Evolutionary conservation across 1,140 invertebrate species (phyloP), one percentile per base, ranked within the genome.

Genomic region (Chlorops oryzae): DNA sequence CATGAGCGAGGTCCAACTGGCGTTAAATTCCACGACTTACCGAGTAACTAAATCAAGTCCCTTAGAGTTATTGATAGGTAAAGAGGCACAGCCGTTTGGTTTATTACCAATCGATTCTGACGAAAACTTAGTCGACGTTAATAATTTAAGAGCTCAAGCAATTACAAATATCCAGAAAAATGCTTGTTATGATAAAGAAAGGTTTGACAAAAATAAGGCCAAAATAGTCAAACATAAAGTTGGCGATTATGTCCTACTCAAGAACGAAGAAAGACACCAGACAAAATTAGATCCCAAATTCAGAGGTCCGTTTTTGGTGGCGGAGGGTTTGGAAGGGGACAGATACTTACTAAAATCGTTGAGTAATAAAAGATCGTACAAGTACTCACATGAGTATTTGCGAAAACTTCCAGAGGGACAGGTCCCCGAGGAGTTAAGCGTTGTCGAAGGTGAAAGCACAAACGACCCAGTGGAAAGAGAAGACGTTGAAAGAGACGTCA

Each of bases 251-350:
- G 66, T 67, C 10, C 34, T 69, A 5, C 38, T 69, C 27, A 17
- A 62, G 58, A 69, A 70, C 37, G 54, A 72, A 43, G 57, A n/a
- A 70, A 47, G 62, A 21, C 62, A 69, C 58, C 64, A 69, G 53
- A 62, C 61, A 2, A 71, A 69, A 51, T 43, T 69, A 10, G 59
- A 62, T 51, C 53, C 61, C 0, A 70, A 69, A 46, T 69, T 51
- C 50, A 60, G 56, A 41, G 63, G 68, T 3, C 68, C 63, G 2
- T 67, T 61, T 52, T 48, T 53, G 54, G 47, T 69, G 17, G 38
- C 57, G 20, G 56, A 66, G 22, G 39, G 64, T 9, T 50, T 67
- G 39, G 58, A 60, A 9, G 47, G 49, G 38, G 58, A 67, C 34
- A 13, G 59, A 3, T 64, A 64, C 28, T 28, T 35, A 4, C n/a